phyloP scores from a whole-genome alignment of 1,140 invertebrate species.

The Paraescarpia echinospica region DNA sequence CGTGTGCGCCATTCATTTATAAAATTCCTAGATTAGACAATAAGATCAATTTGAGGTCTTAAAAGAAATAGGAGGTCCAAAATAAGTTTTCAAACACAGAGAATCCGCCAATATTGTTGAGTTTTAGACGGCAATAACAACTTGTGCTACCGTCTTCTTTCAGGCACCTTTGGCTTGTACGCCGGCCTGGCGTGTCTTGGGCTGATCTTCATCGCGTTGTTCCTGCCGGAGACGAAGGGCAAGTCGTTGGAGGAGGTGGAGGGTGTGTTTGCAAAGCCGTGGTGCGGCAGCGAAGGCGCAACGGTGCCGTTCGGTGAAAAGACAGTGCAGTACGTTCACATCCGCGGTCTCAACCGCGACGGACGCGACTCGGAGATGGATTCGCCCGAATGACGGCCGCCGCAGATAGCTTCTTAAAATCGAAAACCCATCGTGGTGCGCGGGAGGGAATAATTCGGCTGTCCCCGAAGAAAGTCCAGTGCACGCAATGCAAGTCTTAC shows the following conservation, averaged over 20 bases:
- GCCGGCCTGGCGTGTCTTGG: constrained; percentile 72
- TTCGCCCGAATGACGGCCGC: constrained; percentile 15
- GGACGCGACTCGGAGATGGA: constrained; percentile 48
- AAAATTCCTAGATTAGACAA: background rate
- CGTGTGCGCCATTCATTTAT: too few species aligned
- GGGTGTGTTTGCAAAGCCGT: constrained; percentile 58
- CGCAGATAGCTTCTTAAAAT: background rate
- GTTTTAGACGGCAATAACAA: background rate
- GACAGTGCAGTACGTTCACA: constrained; percentile 60
- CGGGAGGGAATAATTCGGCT: background rate
- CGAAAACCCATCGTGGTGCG: background rate
- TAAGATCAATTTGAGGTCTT: background rate
- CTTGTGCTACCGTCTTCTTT: constrained; percentile 34
- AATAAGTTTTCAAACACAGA: background rate
- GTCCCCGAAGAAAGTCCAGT: background rate
- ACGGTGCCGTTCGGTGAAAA: constrained; percentile 49
- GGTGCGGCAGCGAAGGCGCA: constrained; percentile 37
- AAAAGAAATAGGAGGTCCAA: background rate
- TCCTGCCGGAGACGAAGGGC: constrained; percentile 89
- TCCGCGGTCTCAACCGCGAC: constrained; percentile 58
- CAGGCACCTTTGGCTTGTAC: constrained; percentile 79
- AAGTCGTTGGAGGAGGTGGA: constrained; percentile 84
- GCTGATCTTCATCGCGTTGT: constrained; percentile 76
- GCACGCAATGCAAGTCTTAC: background rate
- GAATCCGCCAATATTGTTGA: too few species aligned